A percentile compares a stretch with the other conserved stretches of the same genome.
phyloP scores from a whole-genome alignment of 2,797 vertebrate species.

The Erpetoichthys calabaricus region DNA sequence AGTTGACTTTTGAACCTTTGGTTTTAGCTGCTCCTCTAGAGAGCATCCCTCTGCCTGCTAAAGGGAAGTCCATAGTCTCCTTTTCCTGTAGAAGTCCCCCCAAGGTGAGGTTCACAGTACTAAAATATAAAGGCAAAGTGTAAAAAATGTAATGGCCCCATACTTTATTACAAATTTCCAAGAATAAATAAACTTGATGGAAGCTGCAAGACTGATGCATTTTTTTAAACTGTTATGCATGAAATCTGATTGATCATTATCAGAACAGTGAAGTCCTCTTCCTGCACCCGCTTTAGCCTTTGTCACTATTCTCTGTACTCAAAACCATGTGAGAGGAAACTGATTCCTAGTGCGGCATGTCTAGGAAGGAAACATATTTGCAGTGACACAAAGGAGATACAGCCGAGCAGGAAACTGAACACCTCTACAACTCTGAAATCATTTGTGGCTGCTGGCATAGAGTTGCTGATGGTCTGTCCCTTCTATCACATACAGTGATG shows the following conservation, averaged over 20 bases:
- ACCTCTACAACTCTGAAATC: neutral
- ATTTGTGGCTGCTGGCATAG: neutral
- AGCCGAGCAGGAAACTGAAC: conserved; percentile 10
- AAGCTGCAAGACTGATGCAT: neutral
- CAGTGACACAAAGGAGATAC: conserved; percentile 11
- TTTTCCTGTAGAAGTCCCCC: no score
- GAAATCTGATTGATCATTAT: neutral
- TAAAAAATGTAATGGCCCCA: no score
- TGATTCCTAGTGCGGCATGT: conserved; percentile 5
- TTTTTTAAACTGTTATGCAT: neutral
- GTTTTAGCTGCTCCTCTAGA: no score
- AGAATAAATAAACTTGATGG: neutral
- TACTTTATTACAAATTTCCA: no score
- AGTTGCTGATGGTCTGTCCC: neutral
- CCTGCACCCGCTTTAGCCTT: neutral
- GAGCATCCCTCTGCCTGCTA: no score
- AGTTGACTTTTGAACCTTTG: no score
- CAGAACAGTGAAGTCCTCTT: neutral
- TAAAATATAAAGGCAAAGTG: no score
- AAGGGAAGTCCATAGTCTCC: no score
- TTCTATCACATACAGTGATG: neutral
- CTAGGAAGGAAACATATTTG: conserved; percentile 12
- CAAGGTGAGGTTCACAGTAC: no score
- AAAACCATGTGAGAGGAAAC: conserved; percentile 12
- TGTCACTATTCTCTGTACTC: conserved; percentile 4